These are phyloP conservation scores for Carposina sasakii DNA, from an alignment of 1,140 invertebrate genomes.

Conservation along the genomic window DNA sequence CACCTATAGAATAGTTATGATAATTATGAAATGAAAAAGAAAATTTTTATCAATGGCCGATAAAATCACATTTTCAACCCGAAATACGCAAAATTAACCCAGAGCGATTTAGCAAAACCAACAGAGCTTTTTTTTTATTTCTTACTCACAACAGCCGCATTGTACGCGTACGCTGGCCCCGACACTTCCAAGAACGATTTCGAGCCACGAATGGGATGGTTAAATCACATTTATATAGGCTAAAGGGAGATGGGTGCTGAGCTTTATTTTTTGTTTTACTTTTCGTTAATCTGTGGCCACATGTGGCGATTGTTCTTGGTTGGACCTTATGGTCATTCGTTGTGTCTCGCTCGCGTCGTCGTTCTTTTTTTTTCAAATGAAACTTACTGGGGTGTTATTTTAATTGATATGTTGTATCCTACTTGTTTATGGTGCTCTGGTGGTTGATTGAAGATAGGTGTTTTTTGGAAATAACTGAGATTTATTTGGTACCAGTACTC, in stretches of 20 bases:
- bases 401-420: slow-evolving; percentile 28
- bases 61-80: neutral
- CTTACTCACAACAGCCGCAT: slow-evolving; percentile 58
- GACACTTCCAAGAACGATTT: slow-evolving; percentile 66
- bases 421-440: slow-evolving; percentile 16
- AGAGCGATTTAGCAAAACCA: slow-evolving; percentile 42
- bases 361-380: neutral
- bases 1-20: too few species aligned
- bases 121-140: slow-evolving; percentile 46
- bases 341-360: slow-evolving; percentile 4
- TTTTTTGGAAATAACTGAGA: too few species aligned
- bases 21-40: neutral
- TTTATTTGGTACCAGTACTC: too few species aligned
- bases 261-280: slow-evolving; percentile 66
- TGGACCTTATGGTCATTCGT: slow-evolving; percentile 19
- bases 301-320: slow-evolving; percentile 51
- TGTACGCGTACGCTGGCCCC: slow-evolving; percentile 48
- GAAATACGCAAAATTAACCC: neutral
- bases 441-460: too few species aligned
- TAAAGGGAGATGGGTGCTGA: slow-evolving; percentile 33
- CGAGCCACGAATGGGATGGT: slow-evolving; percentile 35
- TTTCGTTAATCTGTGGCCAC: slow-evolving; percentile 66
- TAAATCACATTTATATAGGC: slow-evolving; percentile 4
- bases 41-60: neutral
- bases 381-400: slow-evolving; percentile 14